Conservation (phyloP, 2,113 vertebrate species). For the Trematomus loennbergii region DNA sequence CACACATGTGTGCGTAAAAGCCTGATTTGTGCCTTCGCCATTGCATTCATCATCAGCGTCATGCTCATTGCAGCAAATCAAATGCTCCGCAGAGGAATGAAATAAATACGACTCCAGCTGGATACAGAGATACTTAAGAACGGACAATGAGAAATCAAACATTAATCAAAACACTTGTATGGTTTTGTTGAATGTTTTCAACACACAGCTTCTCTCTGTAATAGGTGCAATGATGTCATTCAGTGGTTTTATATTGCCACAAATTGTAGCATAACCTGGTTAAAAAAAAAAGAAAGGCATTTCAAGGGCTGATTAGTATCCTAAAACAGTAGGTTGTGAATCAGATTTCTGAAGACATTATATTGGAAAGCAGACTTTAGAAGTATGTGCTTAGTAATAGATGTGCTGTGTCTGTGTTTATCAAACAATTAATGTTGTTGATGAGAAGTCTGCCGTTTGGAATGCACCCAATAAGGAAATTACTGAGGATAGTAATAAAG, state of each 20-base stretch:
- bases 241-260: slow-evolving; percentile 29
- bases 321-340: background rate
- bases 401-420: slow-evolving; percentile 38
- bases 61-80: slow-evolving; percentile 99
- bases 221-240: slow-evolving; percentile 53
- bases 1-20: slow-evolving; percentile 98
- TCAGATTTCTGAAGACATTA: slow-evolving; percentile 9
- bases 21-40: slow-evolving; percentile 98
- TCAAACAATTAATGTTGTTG: slow-evolving; percentile 26
- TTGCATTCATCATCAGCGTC: slow-evolving; percentile 98
- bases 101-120: slow-evolving; percentile 78
- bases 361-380: slow-evolving; percentile 2
- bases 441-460: slow-evolving; percentile 24
- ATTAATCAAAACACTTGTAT: slow-evolving; percentile 50
- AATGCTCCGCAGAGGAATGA: slow-evolving; percentile 98
- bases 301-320: slow-evolving; percentile 67
- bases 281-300: slow-evolving; percentile 12
- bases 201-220: slow-evolving; percentile 26
- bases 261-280: slow-evolving; percentile 13
- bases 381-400: slow-evolving; percentile 33
- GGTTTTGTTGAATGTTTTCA: slow-evolving; percentile 38
- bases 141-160: slow-evolving; percentile 25
- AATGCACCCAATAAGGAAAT: slow-evolving; percentile 33
- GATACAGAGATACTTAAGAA: slow-evolving; percentile 7
- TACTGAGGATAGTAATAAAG: slow-evolving; percentile 48